Evolutionary conservation across 2,797 vertebrate species (phyloP), one percentile per base, ranked within the genome.

Genomic region (Huso huso): DNA sequence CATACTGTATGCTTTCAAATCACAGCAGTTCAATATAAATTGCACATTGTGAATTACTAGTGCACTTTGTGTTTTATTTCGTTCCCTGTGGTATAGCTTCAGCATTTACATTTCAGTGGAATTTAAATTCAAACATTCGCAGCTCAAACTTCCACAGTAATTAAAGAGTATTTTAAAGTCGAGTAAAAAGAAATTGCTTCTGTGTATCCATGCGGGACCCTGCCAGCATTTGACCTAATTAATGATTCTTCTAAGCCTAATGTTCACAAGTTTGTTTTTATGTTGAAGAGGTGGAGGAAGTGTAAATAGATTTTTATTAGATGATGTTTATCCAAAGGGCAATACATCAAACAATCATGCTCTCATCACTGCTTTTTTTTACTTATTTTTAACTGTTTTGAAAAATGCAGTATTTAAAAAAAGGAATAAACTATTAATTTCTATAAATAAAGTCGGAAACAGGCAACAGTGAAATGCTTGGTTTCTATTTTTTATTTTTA

Each of bases 221-320:
- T 74, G 77, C 77, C 76, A 80, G 74, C 72, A 77, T 86, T 80
- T 78, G 68, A 83, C 78, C 71, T 83, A 85, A 88, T 86, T 86
- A 84, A 84, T 88, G 79, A 85, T 82, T 89, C 79, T 75, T 77
- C 73, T 77, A 64, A 75, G 75, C 73, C 71, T 83, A 80, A 72
- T 78, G 75, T 75, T 80, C 69, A 67, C 64, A 61, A 71, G 18
- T 75, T 78, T 76, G 73, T 82, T 79, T 79, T 67, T 78, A 77
- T 62, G 53, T 79, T 72, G 76, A 68, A 83, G 71, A 79, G 66
- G 71, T 72, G 73, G 73, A 81, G 79, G 82, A 82, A 80, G 70
- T 63, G 73, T 82, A 87, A 86, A 83, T 75, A 85, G 85, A 84
- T 80, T 75, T 77, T 79, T 74, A 83, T 79, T 71, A 76, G 53